Evolutionary conservation across 1,140 invertebrate species (phyloP).

Genomic region (Diachasmimorpha longicaudata): DNA sequence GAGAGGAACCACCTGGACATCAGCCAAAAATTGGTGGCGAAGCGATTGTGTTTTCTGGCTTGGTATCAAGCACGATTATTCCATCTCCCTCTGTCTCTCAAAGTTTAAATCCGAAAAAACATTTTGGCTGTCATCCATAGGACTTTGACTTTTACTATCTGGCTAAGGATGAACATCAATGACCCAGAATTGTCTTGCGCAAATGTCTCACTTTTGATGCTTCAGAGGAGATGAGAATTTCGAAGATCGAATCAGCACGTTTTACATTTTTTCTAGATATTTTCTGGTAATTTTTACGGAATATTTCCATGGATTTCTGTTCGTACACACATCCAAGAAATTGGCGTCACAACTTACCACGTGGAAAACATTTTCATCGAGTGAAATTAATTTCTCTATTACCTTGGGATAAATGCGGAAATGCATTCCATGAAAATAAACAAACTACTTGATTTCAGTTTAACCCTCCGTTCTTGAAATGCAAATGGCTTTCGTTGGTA

Average conservation of each 20-base stretch:
- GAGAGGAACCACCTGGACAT: slow-evolving; percentile 9
- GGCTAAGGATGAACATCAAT: slow-evolving; percentile 13
- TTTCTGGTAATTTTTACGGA: too few relatives aligned
- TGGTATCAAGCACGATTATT: slow-evolving; percentile 27
- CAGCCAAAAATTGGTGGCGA: slow-evolving; percentile 9
- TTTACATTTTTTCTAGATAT: too few relatives aligned
- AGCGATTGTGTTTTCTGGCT: slow-evolving; percentile 19
- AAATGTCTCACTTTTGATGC: neutral
- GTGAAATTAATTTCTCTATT: too few relatives aligned
- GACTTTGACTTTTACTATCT: slow-evolving; percentile 25
- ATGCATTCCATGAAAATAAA: too few relatives aligned
- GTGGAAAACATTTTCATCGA: too few relatives aligned
- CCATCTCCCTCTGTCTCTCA: neutral
- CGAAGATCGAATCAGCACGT: neutral
- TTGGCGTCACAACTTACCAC: too few relatives aligned
- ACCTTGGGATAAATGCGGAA: too few relatives aligned
- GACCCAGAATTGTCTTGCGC: slow-evolving; percentile 11
- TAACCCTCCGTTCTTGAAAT: too few relatives aligned
- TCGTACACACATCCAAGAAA: too few relatives aligned
- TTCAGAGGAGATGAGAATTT: neutral
- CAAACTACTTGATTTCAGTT: too few relatives aligned
- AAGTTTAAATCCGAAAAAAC: slow-evolving; percentile 28
- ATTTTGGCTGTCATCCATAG: slow-evolving; percentile 26
- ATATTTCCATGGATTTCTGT: too few relatives aligned
- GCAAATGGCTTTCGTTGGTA: too few relatives aligned